phyloP scores from a whole-genome alignment of 1,140 invertebrate species.

The Macrocentrus cingulum region DNA sequence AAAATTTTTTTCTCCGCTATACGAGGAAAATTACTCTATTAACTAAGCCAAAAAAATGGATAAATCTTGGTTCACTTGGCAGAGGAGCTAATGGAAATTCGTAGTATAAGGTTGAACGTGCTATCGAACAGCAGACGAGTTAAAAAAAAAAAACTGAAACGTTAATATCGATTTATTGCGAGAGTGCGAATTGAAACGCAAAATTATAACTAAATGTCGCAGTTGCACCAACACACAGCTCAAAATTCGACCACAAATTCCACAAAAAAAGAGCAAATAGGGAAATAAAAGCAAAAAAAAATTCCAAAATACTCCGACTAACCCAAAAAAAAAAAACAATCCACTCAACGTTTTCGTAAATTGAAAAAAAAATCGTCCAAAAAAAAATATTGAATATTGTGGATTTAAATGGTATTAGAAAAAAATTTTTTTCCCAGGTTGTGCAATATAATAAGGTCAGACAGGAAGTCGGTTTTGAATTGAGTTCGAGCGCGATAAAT shows the following conservation, averaged over 20 bases:
- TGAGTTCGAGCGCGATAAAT: slow-evolving; percentile 1
- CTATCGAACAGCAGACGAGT: neutral
- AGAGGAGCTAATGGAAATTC: slow-evolving; percentile 17
- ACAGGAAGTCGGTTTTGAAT: slow-evolving; percentile 3
- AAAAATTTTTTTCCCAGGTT: no score
- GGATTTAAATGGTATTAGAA: no score
- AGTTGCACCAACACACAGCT: no score
- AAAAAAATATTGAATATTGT: no score
- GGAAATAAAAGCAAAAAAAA: no score
- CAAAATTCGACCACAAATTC: no score
- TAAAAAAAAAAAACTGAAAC: neutral
- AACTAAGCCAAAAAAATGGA: neutral
- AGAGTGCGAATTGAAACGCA: neutral
- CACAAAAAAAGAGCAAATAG: no score
- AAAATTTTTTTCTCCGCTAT: neutral
- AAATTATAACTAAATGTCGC: no score
- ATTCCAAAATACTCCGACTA: no score
- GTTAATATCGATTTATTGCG: neutral
- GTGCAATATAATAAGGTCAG: neutral
- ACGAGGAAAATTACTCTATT: neutral
- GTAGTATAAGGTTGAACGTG: slow-evolving; percentile 15
- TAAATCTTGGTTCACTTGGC: slow-evolving; percentile 10
- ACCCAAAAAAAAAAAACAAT: no score
- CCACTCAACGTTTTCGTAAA: no score
- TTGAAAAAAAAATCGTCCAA: no score